Evolutionary conservation across 2,888 invertebrate genomes (phyloP), one percentile per base, ranked within the genome.

Genomic region (Boloria selene): DNA sequence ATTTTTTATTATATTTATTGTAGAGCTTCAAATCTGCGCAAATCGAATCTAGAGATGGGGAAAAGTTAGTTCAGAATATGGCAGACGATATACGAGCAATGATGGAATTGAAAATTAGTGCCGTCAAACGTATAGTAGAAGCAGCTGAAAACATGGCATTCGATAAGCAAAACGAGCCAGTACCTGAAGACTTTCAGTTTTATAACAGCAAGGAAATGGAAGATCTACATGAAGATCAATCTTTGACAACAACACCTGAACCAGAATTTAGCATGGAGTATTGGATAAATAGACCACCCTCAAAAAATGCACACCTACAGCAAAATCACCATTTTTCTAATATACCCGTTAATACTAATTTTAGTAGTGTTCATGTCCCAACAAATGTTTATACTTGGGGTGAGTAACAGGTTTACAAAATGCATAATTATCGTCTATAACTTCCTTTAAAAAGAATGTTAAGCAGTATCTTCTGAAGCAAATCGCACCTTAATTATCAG

Each of bases 341-440:
- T 79, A 95, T 95, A 70, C 94, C 94, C 38, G 95, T 96, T 38
- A 97, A 97, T 83, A 94, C 94, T 50, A 96, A 94, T 81, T 93
- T 95, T 81, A 97, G 97, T 80, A 96, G 98, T 70, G 97, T 98
- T 51, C 98, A 98, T 84, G 97, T 99, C 56, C 98, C 99, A 44
- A 98, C 98, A 70, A 98, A 98, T 87, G 98, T 99, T 67, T 98
- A 96, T 86, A 97, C 98, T 80, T 94, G 96, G 94, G 96, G 96
- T 96, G 90, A 83, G 88, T 77, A 55, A 44, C 10, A 38, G 7
- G 31, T 38, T 38, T 38, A 38, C 10, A 10, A 38, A 38, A 38
- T 38, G 31, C 7, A 10, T 38, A 38, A 2, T 38, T 38, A n/a
- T n/a, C n/a, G n/a, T n/a, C n/a, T n/a, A n/a, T n/a, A n/a, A n/a